Percentiles rank a stretch among this genome's conserved stretches.
Conservation (phyloP, 2,113 vertebrate species). For the Orycteropus afer region DNA sequence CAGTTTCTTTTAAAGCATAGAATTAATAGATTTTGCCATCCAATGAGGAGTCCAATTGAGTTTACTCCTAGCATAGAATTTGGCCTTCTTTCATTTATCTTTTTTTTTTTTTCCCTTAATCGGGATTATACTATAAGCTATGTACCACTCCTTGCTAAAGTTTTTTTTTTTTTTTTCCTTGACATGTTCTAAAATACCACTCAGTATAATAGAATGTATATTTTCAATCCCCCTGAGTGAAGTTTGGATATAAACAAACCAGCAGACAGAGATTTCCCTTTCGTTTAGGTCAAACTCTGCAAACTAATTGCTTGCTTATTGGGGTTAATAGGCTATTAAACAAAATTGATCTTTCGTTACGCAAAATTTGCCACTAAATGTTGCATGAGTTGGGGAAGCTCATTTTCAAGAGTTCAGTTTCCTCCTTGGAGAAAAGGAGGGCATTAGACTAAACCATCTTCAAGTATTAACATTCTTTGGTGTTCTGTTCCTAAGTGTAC, state of each 20-base stretch:
- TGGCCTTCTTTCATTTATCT: not conserved
- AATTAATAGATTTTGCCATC: not conserved
- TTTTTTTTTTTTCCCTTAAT: not conserved
- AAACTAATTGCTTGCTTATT: not conserved
- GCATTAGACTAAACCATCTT: not conserved
- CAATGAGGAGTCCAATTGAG: not conserved
- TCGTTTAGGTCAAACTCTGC: not conserved
- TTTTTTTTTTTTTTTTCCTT: not conserved
- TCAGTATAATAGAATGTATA: not conserved
- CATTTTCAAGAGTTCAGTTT: not conserved
- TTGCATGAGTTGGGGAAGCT: not conserved
- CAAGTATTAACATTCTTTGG: not conserved
- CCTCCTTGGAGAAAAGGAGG: not conserved
- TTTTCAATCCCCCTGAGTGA: not conserved
- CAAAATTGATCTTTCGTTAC: not conserved
- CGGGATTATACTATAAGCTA: not conserved
- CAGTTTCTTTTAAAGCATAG: not conserved
- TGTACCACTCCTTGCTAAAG: not conserved
- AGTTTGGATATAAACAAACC: not conserved
- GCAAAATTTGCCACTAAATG: not conserved
- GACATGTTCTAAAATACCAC: not conserved
- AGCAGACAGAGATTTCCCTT: not conserved
- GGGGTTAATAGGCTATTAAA: not conserved
- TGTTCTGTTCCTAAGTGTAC: conserved; percentile 4
- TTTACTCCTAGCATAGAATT: not conserved